A percentile compares a stretch with the other conserved stretches of the same genome.
These are phyloP conservation scores for Scotopteryx bipunctaria DNA, from an alignment of 2,888 invertebrate species.

Conservation along the genomic window DNA sequence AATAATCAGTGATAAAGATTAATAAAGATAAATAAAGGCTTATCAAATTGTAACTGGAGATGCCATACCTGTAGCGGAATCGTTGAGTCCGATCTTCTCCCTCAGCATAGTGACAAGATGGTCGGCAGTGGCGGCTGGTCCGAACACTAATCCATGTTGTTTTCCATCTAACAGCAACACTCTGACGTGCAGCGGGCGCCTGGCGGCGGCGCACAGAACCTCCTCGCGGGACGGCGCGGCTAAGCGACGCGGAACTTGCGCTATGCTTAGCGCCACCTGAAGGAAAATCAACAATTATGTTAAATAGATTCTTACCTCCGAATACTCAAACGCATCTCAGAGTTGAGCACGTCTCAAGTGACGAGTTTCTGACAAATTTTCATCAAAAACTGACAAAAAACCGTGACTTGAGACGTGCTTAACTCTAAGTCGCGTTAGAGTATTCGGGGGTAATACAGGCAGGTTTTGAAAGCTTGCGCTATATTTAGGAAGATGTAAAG, in stretches of 20 bases:
- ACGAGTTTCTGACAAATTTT: too few relatives aligned
- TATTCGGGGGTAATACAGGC: too few relatives aligned
- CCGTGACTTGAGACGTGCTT: too few relatives aligned
- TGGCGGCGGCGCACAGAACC: slow-evolving; percentile 95
- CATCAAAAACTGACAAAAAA: too few relatives aligned
- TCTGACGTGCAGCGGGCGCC: slow-evolving; percentile 94
- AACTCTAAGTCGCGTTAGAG: too few relatives aligned
- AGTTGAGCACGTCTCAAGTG: too few relatives aligned
- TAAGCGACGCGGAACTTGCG: slow-evolving; percentile 87
- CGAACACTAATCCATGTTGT: slow-evolving; percentile 97
- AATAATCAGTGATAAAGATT: too few relatives aligned
- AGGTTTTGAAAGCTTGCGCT: too few relatives aligned
- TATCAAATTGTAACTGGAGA: not conserved
- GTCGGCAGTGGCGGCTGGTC: slow-evolving; percentile 95
- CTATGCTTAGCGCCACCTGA: slow-evolving; percentile 76
- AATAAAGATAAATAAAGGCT: too few relatives aligned
- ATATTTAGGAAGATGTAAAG: too few relatives aligned
- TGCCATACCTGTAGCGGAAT: slow-evolving; percentile 87
- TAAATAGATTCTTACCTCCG: not conserved
- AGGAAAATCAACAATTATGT: not conserved
- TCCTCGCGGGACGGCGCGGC: slow-evolving; percentile 97
- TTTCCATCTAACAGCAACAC: slow-evolving; percentile 97
- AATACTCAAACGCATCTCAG: too few relatives aligned
- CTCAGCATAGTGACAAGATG: slow-evolving; percentile 94
- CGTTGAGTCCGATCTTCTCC: slow-evolving; percentile 93